A percentile compares a stretch with the other conserved stretches of the same genome.
phyloP scores from a whole-genome alignment of 2,888 invertebrate genomes.

The Amphimallon solstitiale region DNA sequence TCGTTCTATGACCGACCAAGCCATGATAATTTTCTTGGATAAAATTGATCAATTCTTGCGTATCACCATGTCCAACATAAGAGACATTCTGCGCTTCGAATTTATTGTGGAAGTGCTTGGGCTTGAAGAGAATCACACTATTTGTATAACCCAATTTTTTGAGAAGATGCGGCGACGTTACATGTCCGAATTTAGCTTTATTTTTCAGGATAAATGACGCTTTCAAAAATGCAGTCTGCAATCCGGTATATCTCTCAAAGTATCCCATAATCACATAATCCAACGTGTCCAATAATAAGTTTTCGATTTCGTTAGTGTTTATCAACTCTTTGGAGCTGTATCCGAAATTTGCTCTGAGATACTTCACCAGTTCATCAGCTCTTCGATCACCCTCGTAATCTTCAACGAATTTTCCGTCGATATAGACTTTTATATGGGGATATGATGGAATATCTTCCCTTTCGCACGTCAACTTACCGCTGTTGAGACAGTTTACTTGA shows the following conservation, averaged over 20 bases:
- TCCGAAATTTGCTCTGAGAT: slow-evolving; percentile 88
- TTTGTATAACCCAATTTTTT: slow-evolving; percentile 12
- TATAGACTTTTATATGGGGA: slow-evolving; percentile 93
- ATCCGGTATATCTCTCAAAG: slow-evolving; percentile 74
- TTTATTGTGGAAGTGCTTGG: slow-evolving; percentile 76
- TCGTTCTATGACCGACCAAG: slow-evolving; percentile 85
- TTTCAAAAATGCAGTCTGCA: slow-evolving; percentile 82
- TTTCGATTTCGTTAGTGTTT: slow-evolving; percentile 72
- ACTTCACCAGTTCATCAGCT: slow-evolving; percentile 76
- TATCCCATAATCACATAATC: slow-evolving; percentile 83
- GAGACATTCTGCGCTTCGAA: slow-evolving; percentile 81
- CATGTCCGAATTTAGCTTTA: slow-evolving; percentile 84
- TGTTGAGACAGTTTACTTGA: slow-evolving; percentile 92
- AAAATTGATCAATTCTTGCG: slow-evolving; percentile 77
- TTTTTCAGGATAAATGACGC: slow-evolving; percentile 87
- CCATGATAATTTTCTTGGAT: slow-evolving; percentile 84
- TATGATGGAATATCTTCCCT: slow-evolving; percentile 89
- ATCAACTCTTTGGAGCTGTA: slow-evolving; percentile 86
- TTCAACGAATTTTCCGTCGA: slow-evolving; percentile 78
- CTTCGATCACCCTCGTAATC: slow-evolving; percentile 93
- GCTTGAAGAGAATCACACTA: slow-evolving; percentile 26
- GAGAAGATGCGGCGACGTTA: slow-evolving; percentile 61
- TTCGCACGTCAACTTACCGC: slow-evolving; percentile 83
- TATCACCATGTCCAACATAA: slow-evolving; percentile 75
- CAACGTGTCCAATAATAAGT: slow-evolving; percentile 72